phyloP scores from a whole-genome alignment of 2,113 vertebrate species.

The Aplodontia rufa region DNA sequence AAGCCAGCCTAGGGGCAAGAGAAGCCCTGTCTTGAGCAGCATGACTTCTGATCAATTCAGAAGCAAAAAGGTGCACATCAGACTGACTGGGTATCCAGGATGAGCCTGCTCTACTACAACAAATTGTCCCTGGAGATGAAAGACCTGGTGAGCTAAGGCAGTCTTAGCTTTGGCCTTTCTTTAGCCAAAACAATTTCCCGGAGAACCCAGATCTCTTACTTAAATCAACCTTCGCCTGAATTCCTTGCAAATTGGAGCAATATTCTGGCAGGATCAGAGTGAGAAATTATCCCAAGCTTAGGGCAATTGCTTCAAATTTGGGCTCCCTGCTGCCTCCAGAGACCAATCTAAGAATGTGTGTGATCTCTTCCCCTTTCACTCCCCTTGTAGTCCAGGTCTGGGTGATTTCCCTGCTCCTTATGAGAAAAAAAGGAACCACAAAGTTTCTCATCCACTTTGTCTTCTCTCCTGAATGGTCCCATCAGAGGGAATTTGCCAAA shows the following conservation, averaged over 20 bases:
- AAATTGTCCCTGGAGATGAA: neutral
- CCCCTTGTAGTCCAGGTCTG: neutral
- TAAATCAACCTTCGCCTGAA: slow-evolving; percentile 4
- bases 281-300: neutral
- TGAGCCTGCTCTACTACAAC: neutral
- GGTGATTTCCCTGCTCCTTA: neutral
- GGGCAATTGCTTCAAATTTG: neutral
- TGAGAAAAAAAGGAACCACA: neutral
- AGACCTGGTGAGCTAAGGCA: neutral
- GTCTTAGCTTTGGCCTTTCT: neutral
- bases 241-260: slow-evolving; percentile 24
- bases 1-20: neutral
- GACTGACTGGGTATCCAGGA: neutral
- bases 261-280: neutral
- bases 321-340: neutral
- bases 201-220: neutral
- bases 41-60: neutral
- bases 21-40: neutral
- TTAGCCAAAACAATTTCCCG: neutral
- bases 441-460: neutral
- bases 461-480: neutral
- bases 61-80: rapidly evolving
- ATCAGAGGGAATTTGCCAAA: neutral
- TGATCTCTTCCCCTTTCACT: neutral
- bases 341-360: neutral